Base-by-base conservation (phyloP, 2,797 vertebrate genomes). In the Anguilla anguilla region DNA sequence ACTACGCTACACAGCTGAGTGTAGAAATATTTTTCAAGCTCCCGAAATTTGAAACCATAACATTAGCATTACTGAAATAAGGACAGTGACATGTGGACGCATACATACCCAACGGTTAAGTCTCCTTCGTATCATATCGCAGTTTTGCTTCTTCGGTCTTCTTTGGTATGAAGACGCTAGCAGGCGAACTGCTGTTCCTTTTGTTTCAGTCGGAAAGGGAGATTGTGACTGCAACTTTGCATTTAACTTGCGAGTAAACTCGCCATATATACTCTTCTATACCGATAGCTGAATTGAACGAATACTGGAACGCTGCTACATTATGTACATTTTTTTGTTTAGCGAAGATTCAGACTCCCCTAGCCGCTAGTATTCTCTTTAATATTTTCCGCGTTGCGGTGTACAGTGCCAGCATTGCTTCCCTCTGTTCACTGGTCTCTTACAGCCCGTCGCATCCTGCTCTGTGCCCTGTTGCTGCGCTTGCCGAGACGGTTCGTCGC, bases 101-200 rank as follows among this genome's bases (percentile, higher is more conserved):
- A 86, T 92, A 96, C 96, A 89, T 95, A 97, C 96, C 96, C 94
- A 89, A 61, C 92, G 94, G 89, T 94, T 96, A 28, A 96, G 91
- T 88, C 94, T 92, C 91, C 96, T 96, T 89, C 96, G 95, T 17
- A 96, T 92, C 96, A 97, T 96, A 92, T 92, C 95, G 88, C 85
- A 86, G 61, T 87, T 86, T 46, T 88, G 11, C 83, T 28, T 67
- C 31, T 51, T 61, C 87, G 10, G 59, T 92, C 89, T 92, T 93
- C 91, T 93, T 90, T 88, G 87, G 87, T 92, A 86, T 72, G 92
- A 89, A 89, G 87, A 90, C 79, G 69, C 90, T 59, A 22, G 81
- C 46, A 28, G 93, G 83, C 87, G 90, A 93, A 94, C 92, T 93
- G 89, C 86, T 39, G 89, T 86, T 91, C 91, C 90, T 89, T 91